Evolutionary conservation across 2,797 vertebrate species (phyloP).

Genomic region (Urosaurus nigricauda): DNA sequence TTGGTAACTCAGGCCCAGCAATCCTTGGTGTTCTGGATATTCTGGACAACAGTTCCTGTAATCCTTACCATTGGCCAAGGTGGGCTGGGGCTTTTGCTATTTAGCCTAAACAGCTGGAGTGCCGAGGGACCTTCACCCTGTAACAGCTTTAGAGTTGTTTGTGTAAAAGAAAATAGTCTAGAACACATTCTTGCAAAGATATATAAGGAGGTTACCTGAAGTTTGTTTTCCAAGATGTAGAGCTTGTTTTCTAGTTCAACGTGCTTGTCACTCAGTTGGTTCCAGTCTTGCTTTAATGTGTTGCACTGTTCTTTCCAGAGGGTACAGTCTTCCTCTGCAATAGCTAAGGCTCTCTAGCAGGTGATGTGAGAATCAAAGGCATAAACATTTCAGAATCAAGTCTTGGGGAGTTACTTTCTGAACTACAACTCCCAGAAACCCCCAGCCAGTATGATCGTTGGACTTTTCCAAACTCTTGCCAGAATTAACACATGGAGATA

Average conservation of each 20-base stretch:
- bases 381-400: background rate
- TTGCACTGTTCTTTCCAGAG: constrained; percentile 85
- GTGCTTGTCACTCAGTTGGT: constrained; percentile 77
- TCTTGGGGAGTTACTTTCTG: too few relatives aligned
- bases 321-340: constrained; percentile 79
- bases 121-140: too few relatives aligned
- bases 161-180: background rate
- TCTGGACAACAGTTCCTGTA: too few relatives aligned
- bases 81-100: too few relatives aligned
- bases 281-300: constrained; percentile 79
- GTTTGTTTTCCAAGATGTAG: constrained; percentile 81
- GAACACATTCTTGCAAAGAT: background rate
- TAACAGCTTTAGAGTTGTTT: too few relatives aligned
- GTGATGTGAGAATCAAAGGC: background rate
- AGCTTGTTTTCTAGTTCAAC: constrained; percentile 80
- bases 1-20: background rate
- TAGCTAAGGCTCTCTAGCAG: constrained; percentile 83
- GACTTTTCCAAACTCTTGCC: background rate
- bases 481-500: background rate
- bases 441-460: too few relatives aligned
- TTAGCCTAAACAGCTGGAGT: too few relatives aligned
- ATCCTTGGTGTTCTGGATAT: too few relatives aligned
- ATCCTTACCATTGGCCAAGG: too few relatives aligned
- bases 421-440: too few relatives aligned
- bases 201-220: constrained; percentile 82